These are phyloP conservation scores for Stegostoma tigrinum DNA, from an alignment of 2,113 vertebrate genomes.

Conservation along the genomic window DNA sequence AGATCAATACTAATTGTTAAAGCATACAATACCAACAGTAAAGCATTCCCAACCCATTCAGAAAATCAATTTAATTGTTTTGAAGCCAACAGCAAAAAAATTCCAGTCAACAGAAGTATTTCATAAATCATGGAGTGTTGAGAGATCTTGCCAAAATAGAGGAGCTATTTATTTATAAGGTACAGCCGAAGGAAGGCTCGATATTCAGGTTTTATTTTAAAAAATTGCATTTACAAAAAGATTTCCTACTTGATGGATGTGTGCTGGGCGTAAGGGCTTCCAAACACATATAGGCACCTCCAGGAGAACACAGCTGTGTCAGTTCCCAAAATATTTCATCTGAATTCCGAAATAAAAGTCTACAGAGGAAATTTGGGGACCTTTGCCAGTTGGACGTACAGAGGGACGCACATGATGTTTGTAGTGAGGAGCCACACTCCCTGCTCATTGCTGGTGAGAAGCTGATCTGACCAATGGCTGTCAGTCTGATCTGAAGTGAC, in stretches of 20 bases:
- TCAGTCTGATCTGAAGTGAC: not conserved
- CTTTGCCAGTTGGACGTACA: not conserved
- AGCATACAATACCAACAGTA: not conserved
- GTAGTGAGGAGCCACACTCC: not conserved
- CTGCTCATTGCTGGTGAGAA: not conserved
- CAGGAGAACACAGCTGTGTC: not conserved
- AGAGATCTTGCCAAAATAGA: constrained; percentile 5
- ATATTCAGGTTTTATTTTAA: not conserved
- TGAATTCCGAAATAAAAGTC: not conserved
- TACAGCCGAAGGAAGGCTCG: not conserved
- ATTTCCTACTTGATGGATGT: not conserved
- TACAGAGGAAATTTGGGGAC: not conserved
- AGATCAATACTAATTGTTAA: not conserved
- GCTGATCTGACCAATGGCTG: not conserved
- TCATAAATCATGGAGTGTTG: not conserved
- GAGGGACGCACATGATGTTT: not conserved
- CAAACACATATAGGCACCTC: not conserved
- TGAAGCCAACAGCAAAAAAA: constrained; percentile 33
- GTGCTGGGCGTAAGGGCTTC: not conserved
- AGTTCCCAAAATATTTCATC: not conserved
- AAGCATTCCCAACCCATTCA: not conserved
- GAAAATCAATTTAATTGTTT: constrained; percentile 34
- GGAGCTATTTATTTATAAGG: constrained; percentile 33
- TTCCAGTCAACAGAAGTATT: not conserved
- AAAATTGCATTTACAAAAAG: not conserved